phyloP scores from a whole-genome alignment of 2,888 invertebrate species.

The Sisyra terminalis region DNA sequence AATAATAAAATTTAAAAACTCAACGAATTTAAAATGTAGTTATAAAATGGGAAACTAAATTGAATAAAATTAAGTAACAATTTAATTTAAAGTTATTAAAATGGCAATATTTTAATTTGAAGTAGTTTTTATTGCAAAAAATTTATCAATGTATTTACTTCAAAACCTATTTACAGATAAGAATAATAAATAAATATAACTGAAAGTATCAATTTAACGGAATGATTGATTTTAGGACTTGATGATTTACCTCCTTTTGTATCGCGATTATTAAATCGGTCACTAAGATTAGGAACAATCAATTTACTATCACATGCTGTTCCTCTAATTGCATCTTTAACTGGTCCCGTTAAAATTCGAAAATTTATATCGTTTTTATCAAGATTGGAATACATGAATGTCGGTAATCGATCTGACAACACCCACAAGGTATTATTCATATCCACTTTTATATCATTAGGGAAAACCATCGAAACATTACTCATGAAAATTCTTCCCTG shows the following conservation, averaged over 20 bases:
- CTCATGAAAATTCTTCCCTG: conserved; percentile 58
- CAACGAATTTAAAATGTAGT: too few relatives aligned
- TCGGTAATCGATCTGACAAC: conserved; percentile 51
- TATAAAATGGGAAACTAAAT: too few relatives aligned
- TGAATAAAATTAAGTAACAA: too few relatives aligned
- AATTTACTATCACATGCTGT: conserved; percentile 50
- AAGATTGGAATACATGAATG: conserved; percentile 49
- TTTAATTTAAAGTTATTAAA: too few relatives aligned
- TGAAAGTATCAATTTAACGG: too few relatives aligned
- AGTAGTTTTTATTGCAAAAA: too few relatives aligned
- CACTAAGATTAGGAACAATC: conserved; percentile 14
- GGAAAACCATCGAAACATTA: conserved; percentile 54
- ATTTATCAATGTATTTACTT: too few relatives aligned
- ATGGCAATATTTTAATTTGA: too few relatives aligned
- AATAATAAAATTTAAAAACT: too few relatives aligned
- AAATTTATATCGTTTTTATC: conserved; percentile 49
- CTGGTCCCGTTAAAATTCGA: conserved; percentile 49
- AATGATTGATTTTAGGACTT: too few relatives aligned
- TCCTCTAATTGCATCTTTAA: conserved; percentile 49
- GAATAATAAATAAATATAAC: too few relatives aligned
- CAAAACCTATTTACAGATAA: too few relatives aligned
- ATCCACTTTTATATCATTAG: conserved; percentile 64
- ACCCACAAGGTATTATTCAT: conserved; percentile 55
- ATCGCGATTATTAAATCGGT: conserved; percentile 3
- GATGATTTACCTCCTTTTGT: background rate